Conservation (phyloP, 2,888 invertebrate genomes). For the Agriopis aurantiaria region DNA sequence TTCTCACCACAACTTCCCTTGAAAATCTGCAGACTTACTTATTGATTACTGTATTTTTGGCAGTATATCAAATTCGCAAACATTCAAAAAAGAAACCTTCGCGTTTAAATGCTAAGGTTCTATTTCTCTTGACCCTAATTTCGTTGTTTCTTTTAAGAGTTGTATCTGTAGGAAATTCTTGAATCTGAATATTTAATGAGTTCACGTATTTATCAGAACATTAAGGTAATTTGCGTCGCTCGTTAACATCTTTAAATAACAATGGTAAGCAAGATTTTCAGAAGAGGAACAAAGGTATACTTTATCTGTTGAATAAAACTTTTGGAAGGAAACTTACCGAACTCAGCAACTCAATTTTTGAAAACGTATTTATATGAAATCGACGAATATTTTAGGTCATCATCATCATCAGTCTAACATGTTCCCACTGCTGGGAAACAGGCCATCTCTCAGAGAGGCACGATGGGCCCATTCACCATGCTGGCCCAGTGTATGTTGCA, state of each 20-base stretch:
- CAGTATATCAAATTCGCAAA: constrained; percentile 10
- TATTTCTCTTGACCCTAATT: constrained; percentile 3
- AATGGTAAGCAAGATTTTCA: background rate
- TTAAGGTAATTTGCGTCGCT: constrained; percentile 9
- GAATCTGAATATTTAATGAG: constrained; percentile 14
- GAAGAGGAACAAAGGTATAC: background rate
- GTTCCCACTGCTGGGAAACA: no score
- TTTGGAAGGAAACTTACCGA: no score
- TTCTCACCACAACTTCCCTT: background rate
- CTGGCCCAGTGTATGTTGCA: no score
- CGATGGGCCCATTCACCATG: no score
- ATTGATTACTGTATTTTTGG: constrained; percentile 18
- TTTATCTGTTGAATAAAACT: background rate
- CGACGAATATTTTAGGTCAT: no score
- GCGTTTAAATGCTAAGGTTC: background rate
- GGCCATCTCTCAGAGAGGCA: no score
- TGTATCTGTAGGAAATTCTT: constrained; percentile 11
- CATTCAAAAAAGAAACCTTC: background rate
- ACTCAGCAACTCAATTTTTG: no score
- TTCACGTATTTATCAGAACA: constrained; percentile 8
- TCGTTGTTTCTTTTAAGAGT: constrained; percentile 7
- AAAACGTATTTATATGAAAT: no score
- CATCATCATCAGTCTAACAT: no score
- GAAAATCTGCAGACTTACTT: constrained; percentile 14
- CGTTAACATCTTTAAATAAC: constrained; percentile 6